Base-by-base conservation (phyloP, 2,797 vertebrate species). In the Enteromius radiatus region DNA sequence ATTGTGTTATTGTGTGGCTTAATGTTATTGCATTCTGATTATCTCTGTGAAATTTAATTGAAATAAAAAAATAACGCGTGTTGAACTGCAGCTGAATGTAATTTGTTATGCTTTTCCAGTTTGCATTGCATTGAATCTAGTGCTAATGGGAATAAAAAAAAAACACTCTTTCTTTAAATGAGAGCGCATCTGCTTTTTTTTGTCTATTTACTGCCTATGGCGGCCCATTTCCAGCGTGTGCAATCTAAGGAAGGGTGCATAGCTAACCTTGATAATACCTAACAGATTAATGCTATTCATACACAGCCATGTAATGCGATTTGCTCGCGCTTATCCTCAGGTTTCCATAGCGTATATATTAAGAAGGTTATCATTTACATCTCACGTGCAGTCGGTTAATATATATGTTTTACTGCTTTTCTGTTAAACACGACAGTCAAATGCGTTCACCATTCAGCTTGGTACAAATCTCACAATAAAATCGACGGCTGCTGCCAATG, bases 111-210 rank as follows among this genome's bases (percentile, higher is more conserved):
- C 1, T 2, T 75, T 56, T 41, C 33, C 7, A 36, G 54, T 36
- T 38, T 67, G 64, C 26, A 54, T 36, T 49, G 31, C 26, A 54
- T 23, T 33, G 15, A 54, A 49, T 23, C 63, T 47, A 28, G 19
- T n/a, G 61, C 52, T 19, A 11, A 31, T 77, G 12, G n/a, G 26
- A 77, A 47, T 17, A 14, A 67, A 11, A 31, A 78, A 78, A 80
- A 33, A 74, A 77, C 63, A 80, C 80, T 78, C 81, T 64, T 47
- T 82, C 83, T 85, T 83, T 83, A 84, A 81, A 86, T 70, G 21
- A 75, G 36, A 67, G 67, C 63, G 63, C 43, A 38, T 77, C 38
- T 65, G 63, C 47, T 78, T 21, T 63, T n/a, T 38, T 84, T 73
- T 71, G 67, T 70, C 43, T 33, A 11, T 82, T 84, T 52, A 61